Evolutionary conservation across 2,888 invertebrate genomes (phyloP).

Genomic region (Kuschelorhynchus macadamiae): DNA sequence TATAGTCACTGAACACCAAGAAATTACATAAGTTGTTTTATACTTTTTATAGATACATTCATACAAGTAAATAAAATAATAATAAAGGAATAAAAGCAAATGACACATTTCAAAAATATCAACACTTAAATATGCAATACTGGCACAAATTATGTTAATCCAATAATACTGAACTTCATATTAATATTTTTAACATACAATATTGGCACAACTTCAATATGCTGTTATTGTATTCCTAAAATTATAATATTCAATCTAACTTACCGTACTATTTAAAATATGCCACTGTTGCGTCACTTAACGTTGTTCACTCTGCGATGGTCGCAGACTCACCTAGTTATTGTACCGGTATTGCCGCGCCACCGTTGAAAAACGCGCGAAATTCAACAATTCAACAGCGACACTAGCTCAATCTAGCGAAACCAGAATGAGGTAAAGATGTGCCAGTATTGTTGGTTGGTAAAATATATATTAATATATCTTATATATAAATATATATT

Average conservation of each 20-base stretch:
- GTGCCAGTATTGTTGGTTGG: neutral
- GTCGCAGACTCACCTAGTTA: neutral
- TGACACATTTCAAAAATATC: neutral
- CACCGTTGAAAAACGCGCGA: neutral
- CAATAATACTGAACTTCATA: neutral
- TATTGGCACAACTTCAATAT: neutral
- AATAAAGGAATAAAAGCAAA: too few species aligned
- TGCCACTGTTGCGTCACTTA: neutral
- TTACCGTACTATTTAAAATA: constrained; percentile 4
- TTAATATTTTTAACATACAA: constrained; percentile 2
- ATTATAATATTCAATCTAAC: constrained; percentile 3
- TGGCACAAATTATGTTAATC: constrained; percentile 4
- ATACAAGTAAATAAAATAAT: too few species aligned
- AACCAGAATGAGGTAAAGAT: neutral
- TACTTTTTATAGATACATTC: too few species aligned
- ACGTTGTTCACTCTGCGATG: constrained; percentile 4
- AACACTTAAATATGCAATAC: neutral
- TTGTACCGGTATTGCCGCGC: neutral
- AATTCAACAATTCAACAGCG: neutral
- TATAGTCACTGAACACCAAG: too few species aligned
- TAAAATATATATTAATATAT: neutral
- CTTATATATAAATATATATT: neutral
- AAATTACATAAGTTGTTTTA: too few species aligned
- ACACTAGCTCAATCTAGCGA: neutral
- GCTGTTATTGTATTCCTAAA: neutral